Conservation (phyloP, 1,140 invertebrate species). For the Acyrthosiphon pisum region DNA sequence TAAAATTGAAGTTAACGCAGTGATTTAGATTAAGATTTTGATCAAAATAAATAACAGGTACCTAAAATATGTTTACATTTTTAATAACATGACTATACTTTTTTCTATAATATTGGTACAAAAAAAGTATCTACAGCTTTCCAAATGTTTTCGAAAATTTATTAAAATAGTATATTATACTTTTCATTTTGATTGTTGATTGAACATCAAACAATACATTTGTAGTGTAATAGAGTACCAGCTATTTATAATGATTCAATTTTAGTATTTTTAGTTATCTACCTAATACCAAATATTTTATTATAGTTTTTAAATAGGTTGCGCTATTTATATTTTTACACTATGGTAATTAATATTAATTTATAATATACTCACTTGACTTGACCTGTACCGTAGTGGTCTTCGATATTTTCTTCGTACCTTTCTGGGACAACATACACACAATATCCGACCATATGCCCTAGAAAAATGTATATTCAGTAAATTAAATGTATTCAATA, state of each 20-base stretch:
- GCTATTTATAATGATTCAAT: neutral
- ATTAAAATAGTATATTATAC: too few species aligned
- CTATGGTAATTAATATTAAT: neutral
- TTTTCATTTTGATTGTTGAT: neutral
- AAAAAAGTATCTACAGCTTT: too few species aligned
- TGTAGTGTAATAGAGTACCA: too few species aligned
- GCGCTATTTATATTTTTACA: neutral
- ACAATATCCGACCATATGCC: constrained; percentile 64
- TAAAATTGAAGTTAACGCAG: too few species aligned
- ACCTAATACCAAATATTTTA: neutral
- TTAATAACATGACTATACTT: neutral
- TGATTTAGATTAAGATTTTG: neutral
- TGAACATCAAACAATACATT: neutral
- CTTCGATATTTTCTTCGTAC: constrained; percentile 61
- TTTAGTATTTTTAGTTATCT: neutral
- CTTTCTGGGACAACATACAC: constrained; percentile 63
- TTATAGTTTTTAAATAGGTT: neutral
- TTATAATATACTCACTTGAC: constrained; percentile 44
- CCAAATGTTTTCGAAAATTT: too few species aligned
- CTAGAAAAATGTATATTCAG: constrained; percentile 59
- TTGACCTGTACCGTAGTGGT: constrained; percentile 58
- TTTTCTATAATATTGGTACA: neutral
- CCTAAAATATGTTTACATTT: neutral
- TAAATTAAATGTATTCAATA: neutral
- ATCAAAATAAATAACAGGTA: neutral